Evolutionary conservation across 2,888 invertebrate genomes (phyloP).

Genomic region (Nemotelus pantherinus): DNA sequence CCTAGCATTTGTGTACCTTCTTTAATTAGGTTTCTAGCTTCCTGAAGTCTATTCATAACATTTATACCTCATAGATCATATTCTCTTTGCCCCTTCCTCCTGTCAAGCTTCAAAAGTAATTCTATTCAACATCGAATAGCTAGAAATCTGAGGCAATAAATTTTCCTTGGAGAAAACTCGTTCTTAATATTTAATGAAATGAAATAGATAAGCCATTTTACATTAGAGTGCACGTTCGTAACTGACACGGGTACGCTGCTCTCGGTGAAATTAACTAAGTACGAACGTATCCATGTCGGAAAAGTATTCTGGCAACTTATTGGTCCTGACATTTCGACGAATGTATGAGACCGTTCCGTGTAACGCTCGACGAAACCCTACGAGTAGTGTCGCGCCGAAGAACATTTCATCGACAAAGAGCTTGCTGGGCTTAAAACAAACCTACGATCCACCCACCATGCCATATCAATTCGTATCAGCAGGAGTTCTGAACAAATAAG

Average conservation of each 20-base stretch:
- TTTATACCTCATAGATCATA: no score
- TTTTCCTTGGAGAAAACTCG: constrained; percentile 16
- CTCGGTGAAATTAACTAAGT: constrained; percentile 30
- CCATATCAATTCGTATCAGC: constrained; percentile 41
- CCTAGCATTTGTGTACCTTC: no score
- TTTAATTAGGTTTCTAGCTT: no score
- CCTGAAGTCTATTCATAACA: no score
- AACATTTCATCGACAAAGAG: no score
- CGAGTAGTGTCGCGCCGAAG: no score
- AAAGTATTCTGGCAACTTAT: constrained; percentile 37
- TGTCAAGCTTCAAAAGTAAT: no score
- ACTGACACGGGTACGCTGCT: constrained; percentile 18
- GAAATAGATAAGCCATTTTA: constrained; percentile 34
- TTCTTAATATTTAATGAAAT: constrained; percentile 34
- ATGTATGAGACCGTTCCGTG: not conserved
- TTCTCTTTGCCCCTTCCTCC: no score
- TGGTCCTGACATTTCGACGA: constrained; percentile 32
- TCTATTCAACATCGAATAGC: no score
- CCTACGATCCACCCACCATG: not conserved
- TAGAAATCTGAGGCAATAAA: not conserved
- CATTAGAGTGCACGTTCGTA: constrained; percentile 33
- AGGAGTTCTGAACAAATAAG: constrained; percentile 48
- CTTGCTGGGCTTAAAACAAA: not conserved
- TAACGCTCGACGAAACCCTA: not conserved
- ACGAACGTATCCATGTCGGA: constrained; percentile 30